Base-by-base conservation (phyloP, 2,888 invertebrate species). In the Ganaspis brasiliensis region DNA sequence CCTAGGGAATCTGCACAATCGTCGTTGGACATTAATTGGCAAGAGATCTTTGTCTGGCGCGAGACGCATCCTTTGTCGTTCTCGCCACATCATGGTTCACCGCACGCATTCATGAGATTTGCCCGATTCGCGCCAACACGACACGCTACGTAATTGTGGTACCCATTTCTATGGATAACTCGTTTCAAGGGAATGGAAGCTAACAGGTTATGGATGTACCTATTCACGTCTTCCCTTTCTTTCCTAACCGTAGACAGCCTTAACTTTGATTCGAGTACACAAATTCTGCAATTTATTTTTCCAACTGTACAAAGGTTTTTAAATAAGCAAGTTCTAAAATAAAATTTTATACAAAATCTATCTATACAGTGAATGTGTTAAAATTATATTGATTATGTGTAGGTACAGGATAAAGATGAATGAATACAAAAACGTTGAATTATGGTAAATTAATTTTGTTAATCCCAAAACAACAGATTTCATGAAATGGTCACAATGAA, bases 11-110 rank as follows among this genome's bases (percentile, higher is more conserved):
- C 73, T 74, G 85, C 84, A 84, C 85, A 87, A 85, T 86, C 85
- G 85, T 86, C 86, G 89, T 89, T 84, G 89, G 88, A 89, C 91
- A 90, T 90, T 91, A 91, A 91, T 91, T 91, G 91, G 90, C 87
- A 86, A 83, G 89, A 87, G 89, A 91, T 91, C 91, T 90, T 91
- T 91, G 91, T 91, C 86, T 79, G 80, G 81, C 79, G 84, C 82
- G 86, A 86, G 85, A 85, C 83, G 87, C 89, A 85, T 85, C 87
- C 86, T 89, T 90, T 90, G 90, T 91, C 87, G 87, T 84, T 78
- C 83, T 80, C 83, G 82, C 84, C 84, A 84, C 86, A 81, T 87
- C 86, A 89, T 88, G 88, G 90, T 91, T 91, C 89, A 89, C 86
- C 87, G 89, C 84, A 81, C 85, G 83, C 88, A 90, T 91, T 91